A percentile compares a stretch with the other conserved stretches of the same genome.
Conservation (phyloP, 2,888 invertebrate genomes). For the Philereme transversata region DNA sequence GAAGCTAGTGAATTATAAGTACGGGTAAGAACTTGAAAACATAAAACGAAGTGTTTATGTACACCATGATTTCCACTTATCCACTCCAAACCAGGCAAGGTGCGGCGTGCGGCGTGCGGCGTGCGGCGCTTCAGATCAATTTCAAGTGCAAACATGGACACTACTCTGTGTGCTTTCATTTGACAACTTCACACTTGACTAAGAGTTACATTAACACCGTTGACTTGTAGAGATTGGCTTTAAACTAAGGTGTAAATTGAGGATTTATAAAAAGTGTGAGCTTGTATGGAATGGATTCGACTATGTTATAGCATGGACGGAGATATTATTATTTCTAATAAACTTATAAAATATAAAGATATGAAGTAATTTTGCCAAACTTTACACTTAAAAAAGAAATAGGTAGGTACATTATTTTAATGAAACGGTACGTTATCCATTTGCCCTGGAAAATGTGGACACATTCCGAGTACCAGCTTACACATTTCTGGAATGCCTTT, state of each 20-base stretch:
- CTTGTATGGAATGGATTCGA: too few relatives aligned
- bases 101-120: not conserved
- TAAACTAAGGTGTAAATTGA: constrained; percentile 4
- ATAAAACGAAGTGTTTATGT: constrained; percentile 5
- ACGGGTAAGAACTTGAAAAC: constrained; percentile 2
- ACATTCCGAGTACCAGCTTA: too few relatives aligned
- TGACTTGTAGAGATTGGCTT: constrained; percentile 4
- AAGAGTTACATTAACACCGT: constrained; percentile 11
- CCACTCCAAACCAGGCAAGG: constrained; percentile 13
- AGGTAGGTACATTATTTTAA: too few relatives aligned
- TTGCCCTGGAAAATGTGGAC: too few relatives aligned
- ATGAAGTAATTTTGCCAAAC: too few relatives aligned
- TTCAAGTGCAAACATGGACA: constrained; percentile 8
- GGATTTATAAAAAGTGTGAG: not conserved
- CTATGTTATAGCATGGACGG: too few relatives aligned
- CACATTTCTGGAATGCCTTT: too few relatives aligned
- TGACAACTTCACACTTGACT: constrained; percentile 23
- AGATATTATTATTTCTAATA: too few relatives aligned
- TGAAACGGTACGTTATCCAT: too few relatives aligned
- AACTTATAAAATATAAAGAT: too few relatives aligned
- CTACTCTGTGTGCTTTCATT: constrained; percentile 4
- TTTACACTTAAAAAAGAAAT: too few relatives aligned
- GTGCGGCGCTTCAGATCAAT: constrained; percentile 9
- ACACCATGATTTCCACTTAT: constrained; percentile 14
- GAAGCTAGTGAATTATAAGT: too few relatives aligned